phyloP scores from a whole-genome alignment of 2,113 vertebrate genomes.

The Centrocercus urophasianus region DNA sequence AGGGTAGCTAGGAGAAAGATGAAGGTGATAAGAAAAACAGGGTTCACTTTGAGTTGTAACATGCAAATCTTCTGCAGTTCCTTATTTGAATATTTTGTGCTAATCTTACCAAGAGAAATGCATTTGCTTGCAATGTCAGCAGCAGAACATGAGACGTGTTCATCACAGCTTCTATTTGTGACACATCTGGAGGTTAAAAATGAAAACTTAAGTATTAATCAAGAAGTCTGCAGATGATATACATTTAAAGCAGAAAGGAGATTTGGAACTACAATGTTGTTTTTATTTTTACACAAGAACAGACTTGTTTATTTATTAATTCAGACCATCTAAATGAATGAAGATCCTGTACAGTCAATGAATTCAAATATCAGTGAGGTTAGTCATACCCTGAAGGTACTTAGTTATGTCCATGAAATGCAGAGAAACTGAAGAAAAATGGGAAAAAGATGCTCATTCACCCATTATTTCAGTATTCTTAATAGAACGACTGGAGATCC shows the following conservation, averaged over 20 bases:
- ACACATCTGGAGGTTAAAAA: neutral
- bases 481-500: neutral
- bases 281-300: neutral
- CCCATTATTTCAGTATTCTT: fast-evolving
- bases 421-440: neutral
- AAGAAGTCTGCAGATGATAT: neutral
- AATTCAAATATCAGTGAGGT: neutral
- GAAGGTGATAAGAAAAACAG: conserved; percentile 7
- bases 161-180: neutral
- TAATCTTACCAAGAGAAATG: conserved; percentile 18
- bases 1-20: conserved; percentile 57
- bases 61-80: neutral
- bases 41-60: neutral
- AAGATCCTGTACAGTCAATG: neutral
- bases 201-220: neutral
- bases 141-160: neutral
- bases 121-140: neutral
- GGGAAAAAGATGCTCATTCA: neutral
- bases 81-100: neutral
- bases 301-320: neutral
- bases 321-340: neutral
- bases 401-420: neutral
- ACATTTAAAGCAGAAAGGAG: neutral
- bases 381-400: neutral
- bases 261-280: neutral